Conservation (phyloP, 2,113 vertebrate species). For the Antechinus stuartii region DNA sequence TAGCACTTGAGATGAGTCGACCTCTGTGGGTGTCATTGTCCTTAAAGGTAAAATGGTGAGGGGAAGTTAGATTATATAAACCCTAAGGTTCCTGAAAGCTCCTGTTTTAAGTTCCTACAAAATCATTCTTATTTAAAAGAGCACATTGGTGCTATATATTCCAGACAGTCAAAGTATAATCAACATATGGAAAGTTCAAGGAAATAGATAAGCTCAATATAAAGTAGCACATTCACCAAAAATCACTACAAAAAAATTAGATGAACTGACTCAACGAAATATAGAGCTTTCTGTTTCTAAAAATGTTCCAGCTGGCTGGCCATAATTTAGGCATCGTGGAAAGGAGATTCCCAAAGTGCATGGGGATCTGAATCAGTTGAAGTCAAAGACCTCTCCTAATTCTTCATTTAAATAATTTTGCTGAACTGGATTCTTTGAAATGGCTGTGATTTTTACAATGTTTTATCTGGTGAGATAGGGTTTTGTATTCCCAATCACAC, state of each 20-base stretch:
- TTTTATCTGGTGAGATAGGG: background rate
- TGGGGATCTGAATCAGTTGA: background rate
- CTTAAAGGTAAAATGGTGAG: background rate
- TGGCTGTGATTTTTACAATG: background rate
- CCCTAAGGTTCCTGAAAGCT: background rate
- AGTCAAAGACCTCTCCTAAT: background rate
- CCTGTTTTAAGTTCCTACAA: background rate
- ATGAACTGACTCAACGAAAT: background rate
- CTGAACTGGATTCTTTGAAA: background rate
- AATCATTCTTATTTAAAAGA: background rate
- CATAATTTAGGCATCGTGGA: background rate
- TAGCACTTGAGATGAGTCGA: background rate
- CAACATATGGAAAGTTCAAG: background rate
- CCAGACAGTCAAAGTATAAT: background rate
- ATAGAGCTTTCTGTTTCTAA: background rate
- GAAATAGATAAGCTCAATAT: background rate
- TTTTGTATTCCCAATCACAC: background rate
- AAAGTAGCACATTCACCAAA: background rate
- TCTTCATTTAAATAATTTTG: background rate
- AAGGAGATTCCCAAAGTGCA: background rate
- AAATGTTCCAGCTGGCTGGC: background rate
- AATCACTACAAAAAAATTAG: background rate
- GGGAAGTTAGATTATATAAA: background rate
- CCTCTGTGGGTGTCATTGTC: background rate
- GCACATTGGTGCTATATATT: background rate